Evolutionary conservation across 2,797 vertebrate species (phyloP), one percentile per base, ranked within the genome.

Genomic region (Hephaestus fuliginosus): DNA sequence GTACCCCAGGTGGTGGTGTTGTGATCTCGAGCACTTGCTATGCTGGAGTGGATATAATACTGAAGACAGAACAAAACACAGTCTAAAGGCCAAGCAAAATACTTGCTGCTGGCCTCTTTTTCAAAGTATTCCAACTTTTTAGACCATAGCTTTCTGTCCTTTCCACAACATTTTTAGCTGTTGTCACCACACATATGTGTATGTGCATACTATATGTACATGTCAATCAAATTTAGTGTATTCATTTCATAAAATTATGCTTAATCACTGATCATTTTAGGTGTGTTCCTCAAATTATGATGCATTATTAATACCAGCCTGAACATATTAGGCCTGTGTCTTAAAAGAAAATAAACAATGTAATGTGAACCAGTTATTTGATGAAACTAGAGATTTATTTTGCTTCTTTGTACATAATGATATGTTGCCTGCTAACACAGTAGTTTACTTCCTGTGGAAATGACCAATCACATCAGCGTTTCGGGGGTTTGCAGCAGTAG

Each of bases 141-240:
- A 28, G 5, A 41, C 41, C 15, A 28, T 44, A 66, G 13, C 41
- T 72, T 78, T 78, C 51, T 80, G 77, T 88, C 73, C 44, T 56
- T 76, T 15, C 28, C 80, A 72, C 61, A 66, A 80, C 87, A 88
- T 87, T 53, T 92, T 71, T 92, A 90, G 82, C 77, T 92, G 92
- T 92, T 74, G 63, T 83, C 79, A 43, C 80, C 72, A 67, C 76
- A 87, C 71, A 82, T 63, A 25, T 72, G 2, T 85, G 12, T 83
- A 56, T 74, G 49, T 85, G n/a, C 76, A 64, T 61, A 49, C 7
- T 70, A 74, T 69, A 64, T 84, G 62, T 67, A 33, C 30, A 56
- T 87, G 64, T 84, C 22, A 58, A 6, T 66, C 56, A 76, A 60
- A 77, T 53, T 69, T 60, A 73, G 46, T 74, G 36, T 71, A 13